Evolutionary conservation across 2,797 vertebrate species (phyloP).

Genomic region (Pipistrellus nathusii): DNA sequence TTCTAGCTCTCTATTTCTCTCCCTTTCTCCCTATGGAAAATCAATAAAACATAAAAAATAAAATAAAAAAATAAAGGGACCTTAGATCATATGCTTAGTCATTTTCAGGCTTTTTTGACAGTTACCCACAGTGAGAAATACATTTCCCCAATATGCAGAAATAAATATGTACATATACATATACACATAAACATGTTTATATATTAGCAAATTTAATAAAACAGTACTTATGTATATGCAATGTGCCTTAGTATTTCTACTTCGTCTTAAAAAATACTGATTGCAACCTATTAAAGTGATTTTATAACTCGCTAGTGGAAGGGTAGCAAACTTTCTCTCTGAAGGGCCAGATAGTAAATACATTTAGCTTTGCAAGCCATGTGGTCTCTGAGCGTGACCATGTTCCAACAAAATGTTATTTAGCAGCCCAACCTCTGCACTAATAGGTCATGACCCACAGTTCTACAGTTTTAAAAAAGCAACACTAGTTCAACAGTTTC

Average conservation of each 20-base stretch:
- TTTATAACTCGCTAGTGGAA: not conserved
- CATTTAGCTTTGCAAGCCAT: not conserved
- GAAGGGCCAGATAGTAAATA: not conserved
- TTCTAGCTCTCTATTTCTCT: too few relatives aligned
- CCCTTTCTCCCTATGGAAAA: too few relatives aligned
- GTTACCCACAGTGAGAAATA: not conserved
- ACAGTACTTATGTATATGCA: not conserved
- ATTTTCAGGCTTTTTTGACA: conserved; percentile 2
- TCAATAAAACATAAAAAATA: too few relatives aligned
- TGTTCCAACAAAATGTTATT: not conserved
- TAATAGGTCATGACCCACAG: not conserved
- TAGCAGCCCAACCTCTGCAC: not conserved
- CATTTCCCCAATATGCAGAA: not conserved
- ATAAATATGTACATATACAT: not conserved
- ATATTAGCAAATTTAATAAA: not conserved
- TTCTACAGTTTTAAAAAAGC: not conserved
- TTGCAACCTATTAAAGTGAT: not conserved
- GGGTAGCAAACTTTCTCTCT: not conserved
- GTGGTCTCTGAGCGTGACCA: not conserved
- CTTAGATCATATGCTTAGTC: not conserved
- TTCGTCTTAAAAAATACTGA: not conserved
- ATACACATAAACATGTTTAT: not conserved
- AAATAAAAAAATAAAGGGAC: not conserved
- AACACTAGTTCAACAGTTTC: not conserved
- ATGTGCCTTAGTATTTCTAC: not conserved